These are phyloP conservation scores for Polydrusus pterygomalis DNA, from an alignment of 2,888 invertebrate species.

Conservation along the genomic window DNA sequence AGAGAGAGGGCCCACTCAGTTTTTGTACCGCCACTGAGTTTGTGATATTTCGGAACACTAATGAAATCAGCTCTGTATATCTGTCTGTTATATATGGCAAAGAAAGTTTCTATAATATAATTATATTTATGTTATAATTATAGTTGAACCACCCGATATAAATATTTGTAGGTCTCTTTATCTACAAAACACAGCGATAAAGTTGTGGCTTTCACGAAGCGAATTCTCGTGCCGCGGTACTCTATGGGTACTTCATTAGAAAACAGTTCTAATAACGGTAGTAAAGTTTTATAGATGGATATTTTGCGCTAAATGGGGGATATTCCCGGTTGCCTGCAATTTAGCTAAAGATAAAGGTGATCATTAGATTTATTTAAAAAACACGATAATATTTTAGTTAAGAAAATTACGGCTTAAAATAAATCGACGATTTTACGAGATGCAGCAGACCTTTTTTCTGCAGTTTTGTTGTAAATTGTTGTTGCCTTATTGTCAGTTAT, in stretches of 20 bases:
- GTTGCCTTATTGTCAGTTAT: not conserved
- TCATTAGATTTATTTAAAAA: constrained; percentile 40
- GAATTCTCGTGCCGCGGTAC: constrained; percentile 39
- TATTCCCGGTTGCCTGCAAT: constrained; percentile 35
- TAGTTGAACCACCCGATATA: constrained; percentile 22
- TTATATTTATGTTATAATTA: constrained; percentile 24
- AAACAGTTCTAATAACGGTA: constrained; percentile 51
- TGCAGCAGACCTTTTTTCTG: not conserved
- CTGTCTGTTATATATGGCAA: not conserved
- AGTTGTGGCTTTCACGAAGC: constrained; percentile 44
- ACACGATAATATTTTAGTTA: constrained; percentile 25
- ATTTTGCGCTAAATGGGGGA: constrained; percentile 48
- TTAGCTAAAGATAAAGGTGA: constrained; percentile 39
- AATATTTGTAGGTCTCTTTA: constrained; percentile 32
- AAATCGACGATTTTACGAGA: constrained; percentile 11
- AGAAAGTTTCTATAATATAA: not conserved
- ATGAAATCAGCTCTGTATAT: too few species aligned
- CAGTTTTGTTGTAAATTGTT: not conserved
- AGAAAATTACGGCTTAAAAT: constrained; percentile 5
- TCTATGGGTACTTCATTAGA: constrained; percentile 48
- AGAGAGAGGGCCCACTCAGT: too few species aligned
- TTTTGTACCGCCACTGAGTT: too few species aligned
- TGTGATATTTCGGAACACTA: too few species aligned
- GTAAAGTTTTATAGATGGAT: constrained; percentile 44
- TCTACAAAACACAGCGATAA: constrained; percentile 29